Conservation (phyloP, 2,113 vertebrate species). For the Pterocles burchelli region DNA sequence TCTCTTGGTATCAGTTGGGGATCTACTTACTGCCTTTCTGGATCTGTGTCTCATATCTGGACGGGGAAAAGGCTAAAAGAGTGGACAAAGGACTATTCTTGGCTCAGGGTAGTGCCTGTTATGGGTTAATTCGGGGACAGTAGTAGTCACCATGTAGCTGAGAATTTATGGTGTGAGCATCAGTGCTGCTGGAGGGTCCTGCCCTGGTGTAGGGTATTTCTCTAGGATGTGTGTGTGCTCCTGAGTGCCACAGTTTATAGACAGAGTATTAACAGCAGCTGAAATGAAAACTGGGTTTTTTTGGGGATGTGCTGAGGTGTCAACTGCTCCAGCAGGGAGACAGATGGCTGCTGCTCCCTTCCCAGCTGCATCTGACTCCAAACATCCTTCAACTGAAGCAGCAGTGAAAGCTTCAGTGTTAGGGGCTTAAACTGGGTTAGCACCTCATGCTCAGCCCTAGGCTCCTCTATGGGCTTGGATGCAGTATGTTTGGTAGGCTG, state of each 20-base stretch:
- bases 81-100: not conserved
- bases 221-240: accelerated
- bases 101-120: not conserved
- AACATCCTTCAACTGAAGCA: not conserved
- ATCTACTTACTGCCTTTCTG: not conserved
- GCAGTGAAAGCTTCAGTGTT: not conserved
- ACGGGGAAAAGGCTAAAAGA: not conserved
- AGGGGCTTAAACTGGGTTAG: not conserved
- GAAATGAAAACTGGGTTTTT: not conserved
- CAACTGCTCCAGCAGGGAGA: not conserved
- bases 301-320: not conserved
- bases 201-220: not conserved
- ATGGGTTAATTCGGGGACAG: not conserved
- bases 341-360: not conserved
- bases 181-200: not conserved
- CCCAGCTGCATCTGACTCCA: not conserved
- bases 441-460: not conserved
- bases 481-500: not conserved
- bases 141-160: accelerated
- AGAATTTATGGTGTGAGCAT: not conserved
- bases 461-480: not conserved
- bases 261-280: too few species aligned
- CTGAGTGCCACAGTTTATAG: not conserved
- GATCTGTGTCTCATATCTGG: not conserved
- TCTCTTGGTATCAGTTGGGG: not conserved